Base-by-base conservation (phyloP, 2,113 vertebrate species). In the Lepisosteus osseus region DNA sequence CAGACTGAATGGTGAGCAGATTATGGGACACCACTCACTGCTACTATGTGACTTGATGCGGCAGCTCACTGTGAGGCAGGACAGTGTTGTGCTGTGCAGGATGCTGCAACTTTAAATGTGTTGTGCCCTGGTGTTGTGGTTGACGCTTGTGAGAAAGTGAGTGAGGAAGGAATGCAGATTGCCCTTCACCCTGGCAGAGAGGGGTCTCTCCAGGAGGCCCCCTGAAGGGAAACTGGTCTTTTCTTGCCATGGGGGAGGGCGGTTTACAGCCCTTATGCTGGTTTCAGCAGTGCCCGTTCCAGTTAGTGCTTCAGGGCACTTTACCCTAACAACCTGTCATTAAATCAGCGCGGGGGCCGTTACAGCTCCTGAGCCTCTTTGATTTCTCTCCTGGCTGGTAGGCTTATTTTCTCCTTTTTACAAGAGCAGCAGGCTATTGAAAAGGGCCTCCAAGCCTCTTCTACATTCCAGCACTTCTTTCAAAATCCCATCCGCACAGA, bases 31-130 rank as follows among this genome's bases (percentile, higher is more conserved):
- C 29, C 29, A 29, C 29, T 29, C 29, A 29, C 29, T 29, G 29
- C 29, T 17, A 29, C 29, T 29, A 1, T 29, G 1, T 29, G 29
- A 1, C 29, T 29, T 2, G 1, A 2, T 29, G 29, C 29, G 0
- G 29, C 17, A 29, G 17, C 17, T 29, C 17, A 29, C 17, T 29
- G 47, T 2, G 0, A 6, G 47, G 4, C 47, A 51, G 47, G 47
- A 9, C 5, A 51, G 47, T 51, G 47, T 5, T 6, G 5, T 51
- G 47, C 9, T 51, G 5, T 51, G 29, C 43, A 59, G 41, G 43
- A 73, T 43, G n/a, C 78, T 75, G 76, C 74, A 45, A 7, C 78
- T 77, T 82, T 82, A 79, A 74, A 73, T 54, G 57, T 61, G 80
- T 78, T 80, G 78, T 79, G 45, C 61, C 57, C 57, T 13, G 56